Evolutionary conservation across 2,797 vertebrate species (phyloP).

Genomic region (Semaprochilodus insignis): DNA sequence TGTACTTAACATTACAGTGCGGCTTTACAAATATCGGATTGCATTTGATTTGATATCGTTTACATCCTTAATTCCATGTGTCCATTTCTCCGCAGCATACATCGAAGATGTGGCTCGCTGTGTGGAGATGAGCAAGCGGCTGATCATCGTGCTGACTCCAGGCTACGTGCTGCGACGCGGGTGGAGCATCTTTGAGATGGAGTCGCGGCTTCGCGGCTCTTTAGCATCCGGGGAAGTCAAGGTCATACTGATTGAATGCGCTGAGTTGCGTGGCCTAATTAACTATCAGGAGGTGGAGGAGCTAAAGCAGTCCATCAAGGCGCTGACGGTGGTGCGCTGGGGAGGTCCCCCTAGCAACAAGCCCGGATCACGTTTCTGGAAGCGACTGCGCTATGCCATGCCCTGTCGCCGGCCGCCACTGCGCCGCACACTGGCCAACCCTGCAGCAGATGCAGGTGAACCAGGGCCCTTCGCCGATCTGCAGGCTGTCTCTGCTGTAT

Average conservation of each 20-base stretch:
- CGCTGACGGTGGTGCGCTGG: constrained; percentile 98
- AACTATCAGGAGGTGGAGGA: constrained; percentile 99
- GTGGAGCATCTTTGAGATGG: constrained; percentile 99
- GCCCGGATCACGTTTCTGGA: constrained; percentile 98
- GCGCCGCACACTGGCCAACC: constrained; percentile 88
- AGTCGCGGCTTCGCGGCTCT: constrained; percentile 96
- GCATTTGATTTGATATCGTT: too few relatives aligned
- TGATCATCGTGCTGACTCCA: constrained; percentile 98
- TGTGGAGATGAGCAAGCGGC: constrained; percentile 97
- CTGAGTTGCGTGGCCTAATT: constrained; percentile 95
- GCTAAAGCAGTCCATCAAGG: constrained; percentile 97
- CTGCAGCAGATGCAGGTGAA: constrained; percentile 97
- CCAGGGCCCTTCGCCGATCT: constrained; percentile 98
- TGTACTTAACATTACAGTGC: too few relatives aligned
- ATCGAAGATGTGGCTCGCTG: constrained; percentile 98
- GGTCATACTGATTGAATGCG: constrained; percentile 98
- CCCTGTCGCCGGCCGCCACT: constrained; percentile 93
- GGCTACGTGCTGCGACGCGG: constrained; percentile 97
- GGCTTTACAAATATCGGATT: too few relatives aligned
- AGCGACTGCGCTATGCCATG: constrained; percentile 99
- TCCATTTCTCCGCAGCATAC: constrained; percentile 83
- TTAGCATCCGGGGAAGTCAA: constrained; percentile 96
- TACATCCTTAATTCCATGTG: not conserved
- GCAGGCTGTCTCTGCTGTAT: constrained; percentile 97
- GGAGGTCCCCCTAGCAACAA: constrained; percentile 96